Conservation (phyloP, 2,113 vertebrate genomes). For the Indicator indicator region DNA sequence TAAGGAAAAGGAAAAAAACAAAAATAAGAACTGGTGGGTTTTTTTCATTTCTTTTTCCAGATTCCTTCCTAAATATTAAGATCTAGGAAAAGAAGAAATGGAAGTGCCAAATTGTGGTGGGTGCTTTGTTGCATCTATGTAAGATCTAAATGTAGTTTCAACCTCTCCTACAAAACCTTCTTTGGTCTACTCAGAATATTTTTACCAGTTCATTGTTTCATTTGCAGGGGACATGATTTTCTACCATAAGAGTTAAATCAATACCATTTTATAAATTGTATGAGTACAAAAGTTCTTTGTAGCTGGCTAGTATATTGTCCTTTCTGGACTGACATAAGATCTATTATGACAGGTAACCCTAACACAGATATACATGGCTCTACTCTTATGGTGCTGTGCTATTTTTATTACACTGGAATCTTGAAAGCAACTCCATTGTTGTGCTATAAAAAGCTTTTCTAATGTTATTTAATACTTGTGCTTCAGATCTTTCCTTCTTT, state of each 20-base stretch:
- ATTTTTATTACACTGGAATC: neutral
- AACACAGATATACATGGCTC: constrained; percentile 11
- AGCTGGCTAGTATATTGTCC: neutral
- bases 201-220: neutral
- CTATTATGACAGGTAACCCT: neutral
- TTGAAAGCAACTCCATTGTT: constrained; percentile 11
- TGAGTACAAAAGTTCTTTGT: constrained; percentile 29
- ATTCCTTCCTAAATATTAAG: neutral
- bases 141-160: neutral
- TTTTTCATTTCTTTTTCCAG: neutral
- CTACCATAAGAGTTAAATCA: constrained; percentile 32
- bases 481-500: neutral
- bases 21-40: neutral
- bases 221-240: neutral
- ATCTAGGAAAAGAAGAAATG: neutral
- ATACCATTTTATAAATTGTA: constrained; percentile 40
- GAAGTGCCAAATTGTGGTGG: neutral
- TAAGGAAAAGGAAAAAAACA: neutral
- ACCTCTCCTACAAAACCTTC: neutral
- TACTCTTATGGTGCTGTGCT: neutral
- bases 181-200: neutral
- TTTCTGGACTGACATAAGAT: constrained; percentile 13
- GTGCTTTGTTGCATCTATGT: neutral
- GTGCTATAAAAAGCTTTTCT: neutral
- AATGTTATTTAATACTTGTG: constrained; percentile 34